Base-by-base conservation (phyloP, 2,888 invertebrate species). In the Sepioteuthis lessoniana region DNA sequence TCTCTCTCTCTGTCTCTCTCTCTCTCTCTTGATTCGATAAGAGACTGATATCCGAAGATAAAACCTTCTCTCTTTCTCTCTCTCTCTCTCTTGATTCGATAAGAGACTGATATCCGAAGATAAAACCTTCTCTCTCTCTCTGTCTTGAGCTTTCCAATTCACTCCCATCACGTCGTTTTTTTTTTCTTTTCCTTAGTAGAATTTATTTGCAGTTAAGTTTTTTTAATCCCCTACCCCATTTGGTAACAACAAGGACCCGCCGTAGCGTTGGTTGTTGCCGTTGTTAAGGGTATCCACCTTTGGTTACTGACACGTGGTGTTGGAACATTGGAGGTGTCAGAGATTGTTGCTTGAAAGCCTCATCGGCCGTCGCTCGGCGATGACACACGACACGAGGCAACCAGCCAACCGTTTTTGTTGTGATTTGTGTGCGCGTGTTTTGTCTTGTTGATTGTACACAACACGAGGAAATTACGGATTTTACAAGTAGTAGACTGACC, bases 221-320 rank as follows among this genome's bases (percentile, higher is more conserved):
- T 19, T 13, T n/a, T 10, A 8, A n/a, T 16, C 25, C 8, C 31
- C 31, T n/a, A 10, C 21, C 28, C 31, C 31, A 8, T 13, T 76
- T n/a, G 76, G 76, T 76, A 76, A 76, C 35, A 76, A 76, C 76
- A 76, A 35, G 76, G 76, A 76, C 76, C 76, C 76, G 76, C n/a
- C n/a, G 76, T n/a, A 76, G 76, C 76, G 76, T 76, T 76, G 76
- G 35, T 35, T 76, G 76, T 76, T 76, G 35, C 76, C n/a, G 76
- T n/a, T 76, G 76, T 35, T 35, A 76, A 21, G 76, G 76, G n/a
- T 76, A 76, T 76, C 76, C 13, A 13, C 76, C 76, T n/a, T 76
- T 76, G 76, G 76, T 76, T 76, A 76, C 16, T 76, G 76, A n/a
- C 76, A 76, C 76, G 76, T 76, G 76, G 76, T n/a, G 76, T 76